A percentile compares a stretch with the other conserved stretches of the same genome.
Conservation (phyloP, 2,888 invertebrate genomes). For the Phaedon cochleariae region DNA sequence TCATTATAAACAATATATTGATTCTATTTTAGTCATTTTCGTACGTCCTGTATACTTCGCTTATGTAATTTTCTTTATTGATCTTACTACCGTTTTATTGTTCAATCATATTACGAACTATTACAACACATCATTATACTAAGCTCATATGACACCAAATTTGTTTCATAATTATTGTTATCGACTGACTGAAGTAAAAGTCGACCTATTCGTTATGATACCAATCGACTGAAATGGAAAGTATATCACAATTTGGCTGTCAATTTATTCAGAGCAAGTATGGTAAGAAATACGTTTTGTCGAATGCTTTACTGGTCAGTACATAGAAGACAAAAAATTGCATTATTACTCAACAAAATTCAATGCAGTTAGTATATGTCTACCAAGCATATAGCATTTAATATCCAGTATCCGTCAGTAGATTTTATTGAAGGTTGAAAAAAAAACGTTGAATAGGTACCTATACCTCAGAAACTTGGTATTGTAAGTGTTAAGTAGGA, state of each 20-base stretch:
- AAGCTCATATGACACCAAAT: conserved; percentile 20
- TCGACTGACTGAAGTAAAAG: conserved; percentile 14
- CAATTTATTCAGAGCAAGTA: conserved; percentile 33
- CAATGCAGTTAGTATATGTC: neutral
- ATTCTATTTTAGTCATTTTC: too few relatives aligned
- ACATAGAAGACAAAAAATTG: neutral
- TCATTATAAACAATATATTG: too few relatives aligned
- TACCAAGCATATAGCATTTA: too few relatives aligned
- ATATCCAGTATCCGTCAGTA: too few relatives aligned
- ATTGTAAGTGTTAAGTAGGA: too few relatives aligned
- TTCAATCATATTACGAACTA: conserved; percentile 11
- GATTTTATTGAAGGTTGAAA: too few relatives aligned
- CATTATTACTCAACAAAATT: neutral
- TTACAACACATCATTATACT: neutral
- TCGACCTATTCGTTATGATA: conserved; percentile 11
- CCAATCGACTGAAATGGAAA: conserved; percentile 31
- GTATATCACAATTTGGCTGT: conserved; percentile 30
- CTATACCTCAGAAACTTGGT: too few relatives aligned
- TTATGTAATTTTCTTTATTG: neutral
- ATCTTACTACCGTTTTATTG: neutral
- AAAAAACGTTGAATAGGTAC: too few relatives aligned
- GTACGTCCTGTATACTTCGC: neutral
- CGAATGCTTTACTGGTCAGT: neutral
- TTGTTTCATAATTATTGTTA: conserved; percentile 17
- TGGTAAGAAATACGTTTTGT: conserved; percentile 8